Evolutionary conservation across 2,113 vertebrate species (phyloP).

Genomic region (Balaeniceps rex): DNA sequence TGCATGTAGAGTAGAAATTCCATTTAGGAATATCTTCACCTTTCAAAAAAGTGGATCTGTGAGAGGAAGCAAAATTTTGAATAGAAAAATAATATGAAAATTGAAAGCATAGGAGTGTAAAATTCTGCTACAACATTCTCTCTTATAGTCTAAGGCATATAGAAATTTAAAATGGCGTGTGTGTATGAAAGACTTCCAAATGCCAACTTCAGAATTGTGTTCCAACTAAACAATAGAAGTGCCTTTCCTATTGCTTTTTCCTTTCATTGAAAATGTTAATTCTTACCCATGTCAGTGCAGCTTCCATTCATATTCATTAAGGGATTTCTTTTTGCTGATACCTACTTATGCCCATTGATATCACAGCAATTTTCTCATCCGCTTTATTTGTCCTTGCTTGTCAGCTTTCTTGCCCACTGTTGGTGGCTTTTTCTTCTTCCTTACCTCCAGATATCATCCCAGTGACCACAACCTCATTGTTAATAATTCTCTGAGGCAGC

Average conservation of each 20-base stretch:
- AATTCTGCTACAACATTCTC: not conserved
- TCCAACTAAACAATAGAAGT: not conserved
- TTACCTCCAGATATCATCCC: not conserved
- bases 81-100: not conserved
- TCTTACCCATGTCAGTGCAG: not conserved
- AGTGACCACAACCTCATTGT: not conserved
- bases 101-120: not conserved
- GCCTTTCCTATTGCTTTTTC: not conserved
- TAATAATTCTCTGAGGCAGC: not conserved
- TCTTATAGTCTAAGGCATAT: not conserved
- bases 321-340: not conserved
- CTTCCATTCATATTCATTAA: not conserved
- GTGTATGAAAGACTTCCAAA: not conserved
- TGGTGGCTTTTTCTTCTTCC: not conserved
- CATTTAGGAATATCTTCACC: not conserved
- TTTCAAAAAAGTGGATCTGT: not conserved
- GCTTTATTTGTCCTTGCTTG: not conserved
- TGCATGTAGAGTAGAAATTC: not conserved
- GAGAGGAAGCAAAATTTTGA: not conserved
- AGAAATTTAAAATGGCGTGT: not conserved
- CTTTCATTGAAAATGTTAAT: not conserved
- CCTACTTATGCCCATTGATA: not conserved
- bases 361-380: not conserved
- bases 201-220: not conserved
- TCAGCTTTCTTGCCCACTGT: not conserved